Evolutionary conservation across 2,888 invertebrate genomes (phyloP).

Genomic region (Griposia aprilina): DNA sequence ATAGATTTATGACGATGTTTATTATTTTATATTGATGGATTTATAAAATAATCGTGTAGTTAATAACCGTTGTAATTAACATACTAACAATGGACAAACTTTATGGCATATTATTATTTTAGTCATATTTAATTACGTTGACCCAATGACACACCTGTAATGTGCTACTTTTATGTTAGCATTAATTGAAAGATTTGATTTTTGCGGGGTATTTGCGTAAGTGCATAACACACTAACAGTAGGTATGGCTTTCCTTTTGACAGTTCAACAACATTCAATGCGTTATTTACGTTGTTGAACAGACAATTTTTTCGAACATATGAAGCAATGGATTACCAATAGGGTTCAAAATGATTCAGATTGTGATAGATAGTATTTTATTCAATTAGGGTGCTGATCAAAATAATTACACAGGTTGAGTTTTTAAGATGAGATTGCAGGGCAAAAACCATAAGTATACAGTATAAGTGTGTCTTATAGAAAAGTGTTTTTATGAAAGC

Average conservation of each 20-base stretch:
- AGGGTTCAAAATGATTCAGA: too few relatives aligned
- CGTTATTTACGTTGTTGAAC: too few relatives aligned
- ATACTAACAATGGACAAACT: background rate
- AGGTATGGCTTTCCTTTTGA: too few relatives aligned
- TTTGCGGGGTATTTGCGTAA: too few relatives aligned
- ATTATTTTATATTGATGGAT: background rate
- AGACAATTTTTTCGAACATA: too few relatives aligned
- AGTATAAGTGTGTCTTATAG: too few relatives aligned
- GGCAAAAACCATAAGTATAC: background rate
- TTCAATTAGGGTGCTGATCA: background rate
- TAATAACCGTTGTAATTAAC: constrained; percentile 25
- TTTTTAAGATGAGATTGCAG: background rate
- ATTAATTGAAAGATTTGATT: background rate
- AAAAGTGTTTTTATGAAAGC: too few relatives aligned
- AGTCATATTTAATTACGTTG: constrained; percentile 9
- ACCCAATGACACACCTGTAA: constrained; percentile 3
- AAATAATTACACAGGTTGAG: too few relatives aligned
- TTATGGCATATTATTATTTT: background rate
- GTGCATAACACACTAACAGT: too few relatives aligned
- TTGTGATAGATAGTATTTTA: too few relatives aligned
- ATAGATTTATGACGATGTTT: background rate
- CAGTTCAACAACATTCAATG: too few relatives aligned
- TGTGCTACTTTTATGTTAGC: background rate
- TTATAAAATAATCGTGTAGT: constrained; percentile 18
- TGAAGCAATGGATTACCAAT: too few relatives aligned